A percentile compares a stretch with the other conserved stretches of the same genome.
These are phyloP conservation scores for Fringilla coelebs DNA, from an alignment of 2,797 vertebrate genomes.

Conservation along the genomic window DNA sequence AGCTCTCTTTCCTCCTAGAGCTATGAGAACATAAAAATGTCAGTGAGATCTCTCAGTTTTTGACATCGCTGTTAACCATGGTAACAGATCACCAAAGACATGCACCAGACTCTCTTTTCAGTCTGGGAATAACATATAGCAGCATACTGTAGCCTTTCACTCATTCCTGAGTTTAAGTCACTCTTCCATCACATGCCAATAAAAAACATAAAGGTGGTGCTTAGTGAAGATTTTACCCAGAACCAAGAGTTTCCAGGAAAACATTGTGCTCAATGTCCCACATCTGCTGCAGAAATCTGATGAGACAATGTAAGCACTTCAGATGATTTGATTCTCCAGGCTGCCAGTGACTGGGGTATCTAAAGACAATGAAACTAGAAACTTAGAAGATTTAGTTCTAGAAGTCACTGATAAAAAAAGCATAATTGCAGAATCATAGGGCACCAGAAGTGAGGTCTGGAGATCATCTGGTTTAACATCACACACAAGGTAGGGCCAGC, in stretches of 20 bases:
- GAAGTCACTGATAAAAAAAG: not conserved
- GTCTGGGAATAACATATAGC: not conserved
- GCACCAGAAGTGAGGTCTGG: not conserved
- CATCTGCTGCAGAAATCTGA: not conserved
- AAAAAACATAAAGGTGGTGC: not conserved
- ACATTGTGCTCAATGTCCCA: not conserved
- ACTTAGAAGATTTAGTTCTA: not conserved
- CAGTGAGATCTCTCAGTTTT: not conserved
- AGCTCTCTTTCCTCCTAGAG: not conserved
- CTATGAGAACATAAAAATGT: not conserved
- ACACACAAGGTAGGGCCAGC: not conserved
- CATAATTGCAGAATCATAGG: not conserved
- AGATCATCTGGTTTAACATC: not conserved
- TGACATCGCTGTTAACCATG: not conserved
- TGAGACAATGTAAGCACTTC: not conserved
- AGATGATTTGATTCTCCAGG: not conserved
- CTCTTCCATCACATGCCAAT: not conserved
- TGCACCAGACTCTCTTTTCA: not conserved
- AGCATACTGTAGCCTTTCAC: not conserved
- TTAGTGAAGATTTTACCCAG: not conserved
- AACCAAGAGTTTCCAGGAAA: not conserved
- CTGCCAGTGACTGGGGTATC: not conserved
- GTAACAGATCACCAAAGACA: not conserved
- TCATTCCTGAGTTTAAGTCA: not conserved
- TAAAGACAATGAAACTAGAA: not conserved